Evolutionary conservation across 2,888 invertebrate genomes (phyloP), one percentile per base, ranked within the genome.

Genomic region (Abrostola triplasia): DNA sequence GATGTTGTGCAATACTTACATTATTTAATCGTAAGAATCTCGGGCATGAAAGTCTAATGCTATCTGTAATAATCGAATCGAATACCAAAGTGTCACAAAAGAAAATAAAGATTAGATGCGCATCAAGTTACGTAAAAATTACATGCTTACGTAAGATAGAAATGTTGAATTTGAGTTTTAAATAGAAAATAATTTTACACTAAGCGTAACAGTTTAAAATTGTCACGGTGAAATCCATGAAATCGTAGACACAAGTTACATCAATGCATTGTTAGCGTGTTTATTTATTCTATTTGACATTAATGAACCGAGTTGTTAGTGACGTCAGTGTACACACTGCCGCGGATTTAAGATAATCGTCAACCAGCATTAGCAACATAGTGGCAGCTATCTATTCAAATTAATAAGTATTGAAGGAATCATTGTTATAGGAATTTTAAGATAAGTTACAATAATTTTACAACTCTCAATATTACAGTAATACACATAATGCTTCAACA

Each of bases 31-130:
- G 56, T 67, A 62, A 71, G 64, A 77, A 79, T 65, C 73, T 73
- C 70, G 75, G 67, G 79, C 84, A 84, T 75, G 86, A 87, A 86
- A 88, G 84, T 84, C 74, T 65, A 75, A 76, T 81, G 75, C 78
- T 80, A 82, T 82, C 81, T 81, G 67, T 74, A 62, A 79, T 80
- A 75, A 79, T 83, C 78, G 79, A 83, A 80, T 82, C 64, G 58
- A 77, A 67, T 54, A 76, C 78, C 75, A 72, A 82, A 82, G 78
- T 82, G 80, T 80, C 78, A 75, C 76, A 80, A 83, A 81, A 80
- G 64, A 79, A 77, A 77, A 73, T 56, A 79, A 79, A 62, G 60
- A 76, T 81, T 80, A 49, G 76, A 68, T 77, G 74, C 67, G 79
- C 77, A 70, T 79, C 55, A 49, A 52, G 61, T 80, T 84, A 81